phyloP scores from a whole-genome alignment of 2,888 invertebrate genomes.

The Keiferia lycopersicella region DNA sequence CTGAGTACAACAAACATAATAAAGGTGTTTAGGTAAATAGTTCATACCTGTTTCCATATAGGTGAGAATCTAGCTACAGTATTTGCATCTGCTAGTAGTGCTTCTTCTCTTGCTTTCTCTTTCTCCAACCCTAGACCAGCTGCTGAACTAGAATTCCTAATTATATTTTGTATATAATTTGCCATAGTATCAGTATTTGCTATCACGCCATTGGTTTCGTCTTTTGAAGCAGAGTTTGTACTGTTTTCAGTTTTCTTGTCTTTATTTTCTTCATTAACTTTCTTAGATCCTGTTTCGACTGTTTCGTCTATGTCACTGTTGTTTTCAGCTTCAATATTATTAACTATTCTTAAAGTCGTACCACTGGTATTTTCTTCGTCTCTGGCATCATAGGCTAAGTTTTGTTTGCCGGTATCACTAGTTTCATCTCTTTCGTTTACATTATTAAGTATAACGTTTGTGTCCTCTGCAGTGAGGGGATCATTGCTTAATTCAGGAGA shows the following conservation, averaged over 20 bases:
- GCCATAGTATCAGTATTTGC: constrained; percentile 35
- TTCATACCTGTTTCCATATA: constrained; percentile 69
- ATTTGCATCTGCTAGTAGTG: constrained; percentile 56
- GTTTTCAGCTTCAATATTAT: background rate
- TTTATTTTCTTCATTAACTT: background rate
- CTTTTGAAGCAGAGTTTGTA: background rate
- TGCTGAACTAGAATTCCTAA: constrained; percentile 48
- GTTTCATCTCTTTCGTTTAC: background rate
- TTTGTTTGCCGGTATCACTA: background rate
- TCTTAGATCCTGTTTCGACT: background rate
- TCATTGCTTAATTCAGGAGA: background rate
- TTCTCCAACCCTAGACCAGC: constrained; percentile 48
- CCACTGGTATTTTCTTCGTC: background rate
- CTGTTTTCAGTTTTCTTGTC: background rate
- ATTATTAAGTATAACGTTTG: background rate
- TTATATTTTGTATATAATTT: constrained; percentile 62
- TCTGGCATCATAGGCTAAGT: constrained; percentile 1
- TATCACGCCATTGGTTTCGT: background rate
- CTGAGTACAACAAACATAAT: too few relatives aligned
- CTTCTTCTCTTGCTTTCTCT: constrained; percentile 52
- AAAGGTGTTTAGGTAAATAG: too few relatives aligned
- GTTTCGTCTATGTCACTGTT: background rate
- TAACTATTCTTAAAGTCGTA: background rate
- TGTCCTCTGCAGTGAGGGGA: background rate
- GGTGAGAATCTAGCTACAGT: constrained; percentile 71